Percentiles rank a stretch among this genome's conserved stretches.
phyloP scores from a whole-genome alignment of 2,888 invertebrate species.

The Perizoma affinitatum region DNA sequence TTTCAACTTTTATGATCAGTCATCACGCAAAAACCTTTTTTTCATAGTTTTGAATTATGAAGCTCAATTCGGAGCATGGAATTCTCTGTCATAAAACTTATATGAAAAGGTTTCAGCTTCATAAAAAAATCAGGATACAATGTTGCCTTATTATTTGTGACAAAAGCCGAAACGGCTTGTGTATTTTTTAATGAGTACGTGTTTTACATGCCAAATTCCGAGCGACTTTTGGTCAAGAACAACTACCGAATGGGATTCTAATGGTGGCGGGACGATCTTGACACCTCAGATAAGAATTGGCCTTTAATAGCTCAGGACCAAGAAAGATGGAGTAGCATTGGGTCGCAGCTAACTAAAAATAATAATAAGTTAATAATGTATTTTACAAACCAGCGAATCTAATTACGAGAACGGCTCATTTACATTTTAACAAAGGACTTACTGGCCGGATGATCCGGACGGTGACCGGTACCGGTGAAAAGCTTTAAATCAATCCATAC shows the following conservation, averaged over 20 bases:
- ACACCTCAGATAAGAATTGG: too few species aligned
- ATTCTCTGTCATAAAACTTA: slow-evolving; percentile 2
- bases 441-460: slow-evolving; percentile 3
- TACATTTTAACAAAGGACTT: neutral
- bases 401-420: neutral
- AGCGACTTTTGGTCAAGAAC: too few species aligned
- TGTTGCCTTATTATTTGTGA: too few species aligned
- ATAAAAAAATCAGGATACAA: too few species aligned
- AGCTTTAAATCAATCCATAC: slow-evolving; percentile 1
- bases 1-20: slow-evolving; percentile 5
- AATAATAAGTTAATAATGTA: neutral
- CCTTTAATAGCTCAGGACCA: too few species aligned
- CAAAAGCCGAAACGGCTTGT: too few species aligned
- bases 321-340: too few species aligned
- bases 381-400: neutral
- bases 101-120: neutral
- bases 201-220: too few species aligned
- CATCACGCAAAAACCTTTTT: slow-evolving; percentile 9
- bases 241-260: too few species aligned
- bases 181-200: too few species aligned
- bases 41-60: slow-evolving; percentile 11
- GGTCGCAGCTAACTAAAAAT: too few species aligned
- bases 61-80: neutral
- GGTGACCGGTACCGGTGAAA: neutral
- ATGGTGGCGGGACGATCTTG: too few species aligned